These are phyloP conservation scores for Mus spicilegus DNA, from an alignment of 2,113 vertebrate genomes.

Conservation along the genomic window DNA sequence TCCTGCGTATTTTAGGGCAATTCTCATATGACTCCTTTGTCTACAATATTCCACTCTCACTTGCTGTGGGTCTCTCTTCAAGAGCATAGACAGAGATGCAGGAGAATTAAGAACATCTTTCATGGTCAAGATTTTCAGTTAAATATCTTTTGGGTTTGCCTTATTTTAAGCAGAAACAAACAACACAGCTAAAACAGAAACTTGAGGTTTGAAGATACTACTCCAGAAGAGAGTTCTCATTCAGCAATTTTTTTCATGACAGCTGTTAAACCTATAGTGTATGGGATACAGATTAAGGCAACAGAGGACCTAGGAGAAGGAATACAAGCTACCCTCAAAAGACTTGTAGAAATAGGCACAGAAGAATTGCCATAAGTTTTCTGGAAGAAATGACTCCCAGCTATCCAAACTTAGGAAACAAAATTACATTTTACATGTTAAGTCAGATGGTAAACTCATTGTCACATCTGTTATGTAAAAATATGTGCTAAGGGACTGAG, in stretches of 20 bases:
- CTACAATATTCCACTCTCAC: too few species aligned
- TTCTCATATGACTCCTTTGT: too few species aligned
- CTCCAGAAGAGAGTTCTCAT: neutral
- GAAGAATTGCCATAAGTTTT: neutral
- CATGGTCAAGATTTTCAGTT: neutral
- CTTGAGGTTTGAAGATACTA: neutral
- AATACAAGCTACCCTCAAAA: neutral
- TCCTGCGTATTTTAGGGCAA: neutral
- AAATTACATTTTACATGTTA: neutral
- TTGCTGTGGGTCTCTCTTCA: neutral
- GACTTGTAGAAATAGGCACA: neutral
- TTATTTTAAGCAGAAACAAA: neutral
- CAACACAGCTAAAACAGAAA: neutral
- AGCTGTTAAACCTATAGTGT: neutral
- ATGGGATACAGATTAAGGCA: neutral
- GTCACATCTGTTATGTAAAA: neutral
- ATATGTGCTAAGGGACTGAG: neutral
- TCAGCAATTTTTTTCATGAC: neutral
- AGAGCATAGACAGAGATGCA: neutral
- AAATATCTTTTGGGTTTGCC: neutral
- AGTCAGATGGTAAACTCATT: neutral
- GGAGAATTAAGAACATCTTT: neutral
- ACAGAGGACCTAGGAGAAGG: too few species aligned
- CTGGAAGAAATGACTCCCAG: neutral
- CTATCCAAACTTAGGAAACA: neutral